Evolutionary conservation across 1,140 invertebrate species (phyloP), one percentile per base, ranked within the genome.

Genomic region (Pogonus chalceus): DNA sequence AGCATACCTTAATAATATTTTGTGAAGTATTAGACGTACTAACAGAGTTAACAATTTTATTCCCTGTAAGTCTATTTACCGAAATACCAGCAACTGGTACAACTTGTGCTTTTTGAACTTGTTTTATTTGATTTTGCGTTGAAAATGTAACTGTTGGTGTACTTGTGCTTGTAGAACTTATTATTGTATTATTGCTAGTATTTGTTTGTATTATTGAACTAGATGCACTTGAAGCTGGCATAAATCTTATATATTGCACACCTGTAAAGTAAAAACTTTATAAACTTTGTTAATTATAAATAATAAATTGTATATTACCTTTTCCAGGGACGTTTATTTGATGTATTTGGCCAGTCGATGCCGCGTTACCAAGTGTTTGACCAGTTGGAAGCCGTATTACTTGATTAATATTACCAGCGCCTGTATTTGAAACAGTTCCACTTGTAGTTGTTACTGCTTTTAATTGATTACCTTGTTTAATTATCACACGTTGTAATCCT

Each of bases 181-280:
- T n/a, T n/a, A n/a, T n/a, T n/a, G n/a, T n/a, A n/a, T n/a, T n/a
- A n/a, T n/a, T n/a, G 18, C 9, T 43, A 10, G 37, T 43, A 16
- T 18, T 43, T 20, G 73, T 71, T 23, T 71, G 63, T 9, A 73
- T 69, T 55, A 70, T 75, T 18, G 65, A 66, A 49, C 70, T 65
- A 39, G 61, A 62, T 54, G 71, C 63, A 35, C 63, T 68, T 31
- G 73, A 62, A 23, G 70, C 75, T 63, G 79, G 81, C 2, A 87
- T 78, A 52, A 88, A 70, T 61, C 84, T 73, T 2, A 88, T 83
- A 66, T 85, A 85, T 66, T 86, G 83, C 39, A 85, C 76, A 80
- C 83, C 60, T 52, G 72, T 64, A 52, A 58, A 56, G 10, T 20
- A 54, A 12, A 57, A 49, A 9, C 18, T 20, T 24, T 20, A 56